Evolutionary conservation across 2,113 vertebrate species (phyloP).

Genomic region (Nyctibius bracteatus): DNA sequence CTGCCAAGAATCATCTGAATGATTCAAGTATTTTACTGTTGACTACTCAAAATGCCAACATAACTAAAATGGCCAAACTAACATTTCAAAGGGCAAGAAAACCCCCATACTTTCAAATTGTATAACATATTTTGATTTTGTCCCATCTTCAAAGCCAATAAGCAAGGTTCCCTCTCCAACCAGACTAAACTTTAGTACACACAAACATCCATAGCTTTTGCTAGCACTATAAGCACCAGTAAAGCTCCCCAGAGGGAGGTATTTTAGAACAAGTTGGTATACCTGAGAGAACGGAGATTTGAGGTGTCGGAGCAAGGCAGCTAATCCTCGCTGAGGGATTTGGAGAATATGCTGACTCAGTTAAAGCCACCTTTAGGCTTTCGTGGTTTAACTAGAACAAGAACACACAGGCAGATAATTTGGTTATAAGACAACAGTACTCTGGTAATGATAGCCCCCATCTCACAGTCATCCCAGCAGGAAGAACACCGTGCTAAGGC

Average conservation of each 20-base stretch:
- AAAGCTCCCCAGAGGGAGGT: neutral
- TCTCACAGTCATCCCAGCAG: neutral
- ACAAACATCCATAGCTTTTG: neutral
- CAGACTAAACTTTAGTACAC: neutral
- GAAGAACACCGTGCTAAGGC: neutral
- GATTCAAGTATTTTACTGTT: neutral
- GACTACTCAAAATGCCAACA: neutral
- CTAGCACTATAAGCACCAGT: neutral
- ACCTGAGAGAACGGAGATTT: conserved; percentile 61
- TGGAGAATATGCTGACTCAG: neutral
- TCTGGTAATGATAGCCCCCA: neutral
- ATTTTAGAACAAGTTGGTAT: neutral
- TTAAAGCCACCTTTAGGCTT: neutral
- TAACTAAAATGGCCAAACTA: neutral
- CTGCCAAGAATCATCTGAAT: neutral
- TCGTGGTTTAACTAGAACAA: neutral
- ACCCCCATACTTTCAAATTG: accelerated
- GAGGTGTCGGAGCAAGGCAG: conserved; percentile 34
- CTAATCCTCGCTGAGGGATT: conserved; percentile 19
- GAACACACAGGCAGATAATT: neutral
- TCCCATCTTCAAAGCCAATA: neutral
- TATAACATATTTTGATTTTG: neutral
- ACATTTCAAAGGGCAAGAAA: neutral
- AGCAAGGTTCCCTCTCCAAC: neutral
- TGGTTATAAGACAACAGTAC: neutral